These are phyloP conservation scores for Agriopis marginaria DNA, from an alignment of 2,888 invertebrate genomes.

Conservation along the genomic window DNA sequence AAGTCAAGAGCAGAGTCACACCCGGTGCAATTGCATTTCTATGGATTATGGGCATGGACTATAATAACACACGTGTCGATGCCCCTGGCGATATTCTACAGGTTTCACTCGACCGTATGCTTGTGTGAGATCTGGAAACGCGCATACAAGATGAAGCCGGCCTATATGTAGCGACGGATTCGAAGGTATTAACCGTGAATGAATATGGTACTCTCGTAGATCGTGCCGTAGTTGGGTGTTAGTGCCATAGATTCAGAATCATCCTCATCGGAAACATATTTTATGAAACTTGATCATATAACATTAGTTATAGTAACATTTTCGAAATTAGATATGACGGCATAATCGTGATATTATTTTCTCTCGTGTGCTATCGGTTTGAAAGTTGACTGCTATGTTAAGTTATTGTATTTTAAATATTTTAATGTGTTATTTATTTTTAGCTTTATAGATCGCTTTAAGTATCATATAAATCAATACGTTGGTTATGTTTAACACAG, in stretches of 20 bases:
- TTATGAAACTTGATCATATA: slow-evolving; percentile 19
- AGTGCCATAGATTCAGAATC: slow-evolving; percentile 76
- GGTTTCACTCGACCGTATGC: slow-evolving; percentile 98
- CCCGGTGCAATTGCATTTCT: slow-evolving; percentile 96
- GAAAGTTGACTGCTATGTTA: slow-evolving; percentile 83
- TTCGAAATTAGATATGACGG: slow-evolving; percentile 26
- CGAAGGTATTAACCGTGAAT: slow-evolving; percentile 68
- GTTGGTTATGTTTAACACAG: slow-evolving; percentile 67
- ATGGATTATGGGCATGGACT: slow-evolving; percentile 97
- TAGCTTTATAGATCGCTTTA: slow-evolving; percentile 83
- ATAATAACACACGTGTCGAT: slow-evolving; percentile 97
- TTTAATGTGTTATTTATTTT: slow-evolving; percentile 86
- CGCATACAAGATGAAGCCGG: slow-evolving; percentile 96
- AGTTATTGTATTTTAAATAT: slow-evolving; percentile 85
- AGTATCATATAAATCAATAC: slow-evolving; percentile 68
- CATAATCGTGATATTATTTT: slow-evolving; percentile 45
- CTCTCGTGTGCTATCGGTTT: slow-evolving; percentile 68
- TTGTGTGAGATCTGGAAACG: slow-evolving; percentile 98
- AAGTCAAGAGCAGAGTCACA: slow-evolving; percentile 96
- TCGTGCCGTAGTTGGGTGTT: slow-evolving; percentile 65
- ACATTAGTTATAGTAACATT: slow-evolving; percentile 30
- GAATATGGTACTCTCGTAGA: slow-evolving; percentile 65
- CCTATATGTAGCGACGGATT: slow-evolving; percentile 90
- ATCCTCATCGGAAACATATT: slow-evolving; percentile 44
- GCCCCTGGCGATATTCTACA: slow-evolving; percentile 96